Evolutionary conservation across 2,888 invertebrate species (phyloP).

Genomic region (Lasioglossum zephyrum): DNA sequence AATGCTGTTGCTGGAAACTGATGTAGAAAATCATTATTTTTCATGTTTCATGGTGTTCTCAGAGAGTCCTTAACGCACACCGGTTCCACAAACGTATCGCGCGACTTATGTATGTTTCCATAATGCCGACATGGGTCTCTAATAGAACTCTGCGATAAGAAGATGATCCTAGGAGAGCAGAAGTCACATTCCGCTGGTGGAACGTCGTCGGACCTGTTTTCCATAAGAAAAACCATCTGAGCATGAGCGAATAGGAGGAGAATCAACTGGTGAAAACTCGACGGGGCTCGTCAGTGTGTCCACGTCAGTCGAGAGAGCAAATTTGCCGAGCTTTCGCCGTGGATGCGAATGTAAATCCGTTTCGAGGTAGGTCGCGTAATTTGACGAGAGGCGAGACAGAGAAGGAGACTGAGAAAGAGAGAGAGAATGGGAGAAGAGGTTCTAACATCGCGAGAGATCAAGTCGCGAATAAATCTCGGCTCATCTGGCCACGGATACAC

Average conservation of each 20-base stretch:
- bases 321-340: conserved; percentile 24
- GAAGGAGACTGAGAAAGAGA: not conserved
- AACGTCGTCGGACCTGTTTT: not conserved
- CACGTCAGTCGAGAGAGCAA: conserved; percentile 12
- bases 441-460: conserved; percentile 15
- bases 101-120: not conserved
- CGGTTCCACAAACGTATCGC: not conserved
- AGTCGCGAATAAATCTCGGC: conserved; percentile 34
- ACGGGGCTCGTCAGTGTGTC: not conserved
- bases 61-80: not conserved
- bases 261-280: not conserved
- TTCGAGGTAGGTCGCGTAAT: conserved; percentile 13
- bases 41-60: not conserved
- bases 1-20: not conserved
- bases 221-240: not conserved
- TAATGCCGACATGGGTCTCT: not conserved
- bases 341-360: conserved; percentile 33
- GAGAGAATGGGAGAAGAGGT: not conserved
- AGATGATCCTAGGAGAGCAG: not conserved
- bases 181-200: not conserved
- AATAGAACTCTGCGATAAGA: not conserved
- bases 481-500: conserved; percentile 26
- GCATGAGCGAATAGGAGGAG: not conserved
- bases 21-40: not conserved
- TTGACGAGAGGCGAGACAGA: not conserved